Conservation (phyloP, 2,113 vertebrate genomes). For the Murina feae region DNA sequence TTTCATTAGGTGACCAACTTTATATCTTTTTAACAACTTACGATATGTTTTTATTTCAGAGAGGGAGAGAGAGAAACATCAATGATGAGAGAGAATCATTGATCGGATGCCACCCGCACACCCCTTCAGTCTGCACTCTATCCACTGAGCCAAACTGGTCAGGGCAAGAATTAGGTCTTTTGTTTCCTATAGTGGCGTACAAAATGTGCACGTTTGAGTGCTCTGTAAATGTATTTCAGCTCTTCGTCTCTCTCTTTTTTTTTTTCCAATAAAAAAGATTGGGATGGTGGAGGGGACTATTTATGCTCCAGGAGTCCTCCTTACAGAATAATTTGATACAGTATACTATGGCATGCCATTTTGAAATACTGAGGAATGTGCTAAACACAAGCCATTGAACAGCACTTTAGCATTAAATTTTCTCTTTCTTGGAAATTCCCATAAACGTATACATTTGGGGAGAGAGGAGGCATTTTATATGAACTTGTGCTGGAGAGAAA, state of each 20-base stretch:
- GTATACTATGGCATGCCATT: neutral
- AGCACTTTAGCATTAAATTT: neutral
- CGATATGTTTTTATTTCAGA: too few relatives aligned
- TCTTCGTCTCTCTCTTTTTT: neutral
- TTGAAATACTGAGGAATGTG: slow-evolving; percentile 15
- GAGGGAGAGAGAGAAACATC: too few relatives aligned
- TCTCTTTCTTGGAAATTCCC: slow-evolving; percentile 13
- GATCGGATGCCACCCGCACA: too few relatives aligned
- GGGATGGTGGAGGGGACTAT: neutral
- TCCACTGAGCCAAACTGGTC: too few relatives aligned
- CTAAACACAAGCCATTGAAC: neutral
- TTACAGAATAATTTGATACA: neutral
- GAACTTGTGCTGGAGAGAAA: neutral
- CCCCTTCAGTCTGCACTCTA: too few relatives aligned
- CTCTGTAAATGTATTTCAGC: neutral
- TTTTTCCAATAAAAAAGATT: neutral
- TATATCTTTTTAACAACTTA: neutral
- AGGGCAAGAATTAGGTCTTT: neutral
- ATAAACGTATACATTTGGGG: neutral
- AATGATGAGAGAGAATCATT: too few relatives aligned
- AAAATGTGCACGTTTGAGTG: neutral
- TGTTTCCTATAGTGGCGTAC: neutral
- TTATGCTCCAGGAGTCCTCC: neutral
- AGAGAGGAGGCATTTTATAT: neutral
- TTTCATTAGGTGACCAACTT: neutral